phyloP scores from a whole-genome alignment of 64 coral and sea anemone species.

The Montipora efflorescens region DNA sequence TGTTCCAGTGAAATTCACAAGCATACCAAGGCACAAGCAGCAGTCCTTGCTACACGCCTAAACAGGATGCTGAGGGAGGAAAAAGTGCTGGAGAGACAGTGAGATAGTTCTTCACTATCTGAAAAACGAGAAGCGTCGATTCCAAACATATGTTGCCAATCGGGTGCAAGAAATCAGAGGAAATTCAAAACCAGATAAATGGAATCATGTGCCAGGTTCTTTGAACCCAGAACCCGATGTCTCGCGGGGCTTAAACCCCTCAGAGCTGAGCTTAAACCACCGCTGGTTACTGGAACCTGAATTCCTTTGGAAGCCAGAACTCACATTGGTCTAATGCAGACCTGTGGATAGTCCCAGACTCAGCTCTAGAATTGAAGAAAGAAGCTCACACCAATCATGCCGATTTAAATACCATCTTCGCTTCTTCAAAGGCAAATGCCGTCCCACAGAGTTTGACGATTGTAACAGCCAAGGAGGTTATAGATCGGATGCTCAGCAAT shows the following conservation, averaged over 20 bases:
- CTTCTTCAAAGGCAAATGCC: no score
- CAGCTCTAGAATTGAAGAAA: slow-evolving; percentile 46
- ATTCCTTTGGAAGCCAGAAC: slow-evolving; percentile 42
- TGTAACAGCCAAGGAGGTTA: background rate
- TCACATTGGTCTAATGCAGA: slow-evolving; percentile 33
- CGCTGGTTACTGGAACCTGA: slow-evolving; percentile 56
- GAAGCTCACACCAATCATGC: background rate
- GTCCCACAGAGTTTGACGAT: no score
- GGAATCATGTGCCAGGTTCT: background rate
- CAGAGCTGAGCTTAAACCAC: slow-evolving; percentile 7
- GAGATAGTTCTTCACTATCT: no score
- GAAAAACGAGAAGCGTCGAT: background rate
- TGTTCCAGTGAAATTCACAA: no score
- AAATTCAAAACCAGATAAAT: background rate
- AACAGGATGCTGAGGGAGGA: no score
- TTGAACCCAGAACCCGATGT: slow-evolving; percentile 51
- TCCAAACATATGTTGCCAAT: background rate
- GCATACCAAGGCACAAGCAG: background rate
- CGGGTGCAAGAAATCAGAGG: slow-evolving; percentile 47
- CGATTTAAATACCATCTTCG: background rate
- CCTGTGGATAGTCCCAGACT: background rate
- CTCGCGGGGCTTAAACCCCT: slow-evolving; percentile 15
- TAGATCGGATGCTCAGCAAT: background rate
- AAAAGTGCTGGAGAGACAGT: no score
- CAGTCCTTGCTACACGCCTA: slow-evolving; percentile 29